Evolutionary conservation across 1,140 invertebrate genomes (phyloP).

Genomic region (Panulirus ornatus): DNA sequence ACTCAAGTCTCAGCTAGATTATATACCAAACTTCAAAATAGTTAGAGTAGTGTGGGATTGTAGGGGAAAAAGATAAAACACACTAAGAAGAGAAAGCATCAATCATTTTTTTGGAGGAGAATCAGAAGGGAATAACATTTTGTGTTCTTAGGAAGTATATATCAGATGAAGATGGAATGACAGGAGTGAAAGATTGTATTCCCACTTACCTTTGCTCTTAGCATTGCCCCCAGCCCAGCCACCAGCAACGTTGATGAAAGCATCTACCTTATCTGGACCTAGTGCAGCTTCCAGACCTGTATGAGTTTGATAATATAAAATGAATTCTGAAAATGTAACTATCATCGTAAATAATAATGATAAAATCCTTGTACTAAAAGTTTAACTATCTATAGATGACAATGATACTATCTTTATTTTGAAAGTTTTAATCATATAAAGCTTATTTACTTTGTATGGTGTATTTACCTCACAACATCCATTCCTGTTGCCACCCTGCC

Average conservation of each 20-base stretch:
- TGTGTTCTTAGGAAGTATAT: too few species aligned
- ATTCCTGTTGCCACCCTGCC: too few species aligned
- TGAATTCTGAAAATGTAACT: not conserved
- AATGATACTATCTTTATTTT: too few species aligned
- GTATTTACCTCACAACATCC: too few species aligned
- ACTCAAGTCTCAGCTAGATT: too few species aligned
- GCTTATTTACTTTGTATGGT: not conserved
- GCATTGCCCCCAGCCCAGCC: conserved; percentile 97
- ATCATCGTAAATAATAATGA: not conserved
- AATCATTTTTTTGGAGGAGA: too few species aligned
- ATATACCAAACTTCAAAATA: too few species aligned
- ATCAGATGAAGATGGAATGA: not conserved
- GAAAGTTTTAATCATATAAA: not conserved
- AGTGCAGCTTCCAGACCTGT: conserved; percentile 74
- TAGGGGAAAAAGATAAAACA: too few species aligned
- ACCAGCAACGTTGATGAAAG: conserved; percentile 97
- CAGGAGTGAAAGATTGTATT: too few species aligned
- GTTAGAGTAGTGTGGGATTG: too few species aligned
- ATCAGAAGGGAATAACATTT: too few species aligned
- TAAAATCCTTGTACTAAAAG: not conserved
- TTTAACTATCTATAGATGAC: not conserved
- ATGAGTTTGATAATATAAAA: not conserved
- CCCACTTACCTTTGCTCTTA: conserved; percentile 81
- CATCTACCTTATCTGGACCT: conserved; percentile 91
- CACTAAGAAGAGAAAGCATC: too few species aligned